These are phyloP conservation scores for Myripristis murdjan DNA, from an alignment of 2,797 vertebrate genomes.

Conservation along the genomic window DNA sequence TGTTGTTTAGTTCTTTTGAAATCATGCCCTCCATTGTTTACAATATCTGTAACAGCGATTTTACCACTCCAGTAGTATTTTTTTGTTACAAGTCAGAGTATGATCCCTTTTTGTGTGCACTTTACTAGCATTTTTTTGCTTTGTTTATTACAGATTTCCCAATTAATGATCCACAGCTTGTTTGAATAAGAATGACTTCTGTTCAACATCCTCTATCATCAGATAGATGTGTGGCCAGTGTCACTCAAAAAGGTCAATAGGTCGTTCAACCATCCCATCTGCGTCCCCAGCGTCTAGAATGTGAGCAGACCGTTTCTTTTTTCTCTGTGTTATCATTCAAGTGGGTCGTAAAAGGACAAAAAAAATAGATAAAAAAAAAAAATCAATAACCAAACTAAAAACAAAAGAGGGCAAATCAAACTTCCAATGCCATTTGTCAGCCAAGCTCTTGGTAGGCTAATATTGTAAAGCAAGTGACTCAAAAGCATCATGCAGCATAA, in stretches of 20 bases:
- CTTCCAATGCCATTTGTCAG: slow-evolving; percentile 85
- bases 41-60: background rate
- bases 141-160: slow-evolving; percentile 22
- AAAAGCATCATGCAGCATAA: slow-evolving; percentile 91
- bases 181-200: slow-evolving; percentile 48
- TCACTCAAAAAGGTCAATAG: slow-evolving; percentile 57
- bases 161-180: slow-evolving; percentile 18
- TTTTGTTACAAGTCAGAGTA: slow-evolving; percentile 21
- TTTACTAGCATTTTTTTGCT: slow-evolving; percentile 7
- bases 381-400: slow-evolving; percentile 80
- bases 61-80: slow-evolving; percentile 29
- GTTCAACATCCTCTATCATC: slow-evolving; percentile 56
- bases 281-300: slow-evolving; percentile 53
- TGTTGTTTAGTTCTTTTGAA: background rate
- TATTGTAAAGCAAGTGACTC: slow-evolving; percentile 87
- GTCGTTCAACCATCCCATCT: slow-evolving; percentile 62
- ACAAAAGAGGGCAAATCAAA: slow-evolving; percentile 82
- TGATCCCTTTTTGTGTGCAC: slow-evolving; percentile 17
- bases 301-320: slow-evolving; percentile 41
- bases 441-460: slow-evolving; percentile 84
- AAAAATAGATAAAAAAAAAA: too few relatives aligned
- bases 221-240: slow-evolving; percentile 46
- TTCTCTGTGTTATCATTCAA: slow-evolving; percentile 65
- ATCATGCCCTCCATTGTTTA: slow-evolving; percentile 1
- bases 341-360: slow-evolving; percentile 54